Evolutionary conservation across 2,888 invertebrate species (phyloP), one percentile per base, ranked within the genome.

Genomic region (Notodonta dromedarius): DNA sequence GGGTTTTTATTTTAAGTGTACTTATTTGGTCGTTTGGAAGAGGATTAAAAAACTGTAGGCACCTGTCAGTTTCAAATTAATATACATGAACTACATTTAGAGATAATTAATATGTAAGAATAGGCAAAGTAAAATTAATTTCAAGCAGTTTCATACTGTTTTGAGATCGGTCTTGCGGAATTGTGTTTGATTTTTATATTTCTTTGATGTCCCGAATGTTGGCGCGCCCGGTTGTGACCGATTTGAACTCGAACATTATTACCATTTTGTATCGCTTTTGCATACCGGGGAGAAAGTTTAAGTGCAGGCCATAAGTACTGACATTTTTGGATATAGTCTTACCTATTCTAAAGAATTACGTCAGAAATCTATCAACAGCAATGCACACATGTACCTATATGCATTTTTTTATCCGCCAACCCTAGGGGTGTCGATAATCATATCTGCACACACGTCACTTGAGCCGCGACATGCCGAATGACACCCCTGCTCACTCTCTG

Each of bases 401-500:
- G 77, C 71, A 80, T 83, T 85, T 87, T 24, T 35, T 85, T 83
- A 80, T 68, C 70, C 71, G 67, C 65, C 75, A 77, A 80, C 84
- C 84, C 79, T 69, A 73, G 80, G 86, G 86, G 84, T 77, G 79
- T 59, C 78, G 80, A 88, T 90, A 92, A 91, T 91, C 89, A 82
- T 87, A 91, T 92, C 90, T 84, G 80, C 85, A 84, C 83, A 84
- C 88, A 85, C 90, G 87, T 89, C 91, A 87, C 84, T 86, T 77
- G 82, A 82, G 79, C 63, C 68, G 70, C 76, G 82, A 80, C 82
- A 80, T 79, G 75, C 77, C 78, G 80, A 65, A 72, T 82, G 83
- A 84, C 88, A 87, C 89, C 87, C 89, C 82, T 80, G 70, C 61
- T 35, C 60, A 39, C 77, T 70, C 76, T 69, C 78, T 87, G 85